phyloP scores from a whole-genome alignment of 2,113 vertebrate species.

The Opisthocomus hoazin region DNA sequence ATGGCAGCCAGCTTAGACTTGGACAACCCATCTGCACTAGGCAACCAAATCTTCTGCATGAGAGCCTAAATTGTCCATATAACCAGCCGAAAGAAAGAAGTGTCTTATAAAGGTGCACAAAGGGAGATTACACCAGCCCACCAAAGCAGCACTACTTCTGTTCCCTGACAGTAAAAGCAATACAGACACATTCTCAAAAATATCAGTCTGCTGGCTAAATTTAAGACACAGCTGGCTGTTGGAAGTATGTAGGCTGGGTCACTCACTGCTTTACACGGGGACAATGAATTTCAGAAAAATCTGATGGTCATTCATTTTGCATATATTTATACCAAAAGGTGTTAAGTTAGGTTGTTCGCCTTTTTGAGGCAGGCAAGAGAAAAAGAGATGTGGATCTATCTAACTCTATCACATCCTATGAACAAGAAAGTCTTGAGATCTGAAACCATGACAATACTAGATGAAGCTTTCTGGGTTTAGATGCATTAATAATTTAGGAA shows the following conservation, averaged over 20 bases:
- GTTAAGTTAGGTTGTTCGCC: not conserved
- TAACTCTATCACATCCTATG: not conserved
- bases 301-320: not conserved
- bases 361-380: not conserved
- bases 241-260: not conserved
- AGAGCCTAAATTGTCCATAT: not conserved
- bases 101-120: not conserved
- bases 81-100: not conserved
- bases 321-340: not conserved
- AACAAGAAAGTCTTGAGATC: not conserved
- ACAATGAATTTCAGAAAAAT: not conserved
- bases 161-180: not conserved
- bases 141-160: not conserved
- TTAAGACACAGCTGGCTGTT: not conserved
- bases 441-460: not conserved
- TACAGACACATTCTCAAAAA: not conserved
- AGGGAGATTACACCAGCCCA: not conserved
- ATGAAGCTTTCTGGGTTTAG: not conserved
- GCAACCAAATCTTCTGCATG: not conserved
- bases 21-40: not conserved
- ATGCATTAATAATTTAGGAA: conserved; percentile 34
- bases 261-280: not conserved
- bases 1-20: not conserved
- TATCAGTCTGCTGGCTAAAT: not conserved
- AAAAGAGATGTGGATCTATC: not conserved